Evolutionary conservation across 2,113 vertebrate genomes (phyloP).

Genomic region (Isurus oxyrinchus): DNA sequence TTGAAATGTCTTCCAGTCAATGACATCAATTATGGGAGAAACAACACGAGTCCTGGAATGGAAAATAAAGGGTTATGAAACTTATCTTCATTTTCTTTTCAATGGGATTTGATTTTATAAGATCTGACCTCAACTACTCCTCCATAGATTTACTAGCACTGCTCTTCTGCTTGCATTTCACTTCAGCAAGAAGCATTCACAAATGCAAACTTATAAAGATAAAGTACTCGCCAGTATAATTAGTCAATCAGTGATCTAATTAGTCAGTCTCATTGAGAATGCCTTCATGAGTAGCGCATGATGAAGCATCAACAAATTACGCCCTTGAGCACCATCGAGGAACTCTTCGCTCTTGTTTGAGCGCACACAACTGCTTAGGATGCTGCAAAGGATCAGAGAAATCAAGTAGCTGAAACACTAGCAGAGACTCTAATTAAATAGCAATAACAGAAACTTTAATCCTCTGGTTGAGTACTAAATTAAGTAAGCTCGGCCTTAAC

Average conservation of each 20-base stretch:
- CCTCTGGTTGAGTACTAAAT: background rate
- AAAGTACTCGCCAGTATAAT: background rate
- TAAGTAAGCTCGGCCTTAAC: background rate
- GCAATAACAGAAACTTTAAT: background rate
- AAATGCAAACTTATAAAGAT: background rate
- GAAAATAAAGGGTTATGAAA: slow-evolving; percentile 41
- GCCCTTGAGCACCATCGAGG: background rate
- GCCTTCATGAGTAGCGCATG: background rate
- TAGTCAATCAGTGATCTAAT: background rate
- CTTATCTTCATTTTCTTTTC: background rate
- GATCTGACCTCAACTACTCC: background rate
- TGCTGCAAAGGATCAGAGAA: background rate
- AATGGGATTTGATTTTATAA: background rate
- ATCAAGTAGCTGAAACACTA: background rate
- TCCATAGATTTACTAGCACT: background rate
- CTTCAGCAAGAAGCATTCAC: background rate
- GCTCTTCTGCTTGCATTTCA: background rate
- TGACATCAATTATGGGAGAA: slow-evolving; percentile 75
- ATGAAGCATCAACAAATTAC: background rate
- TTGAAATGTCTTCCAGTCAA: slow-evolving; percentile 74
- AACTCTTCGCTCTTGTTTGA: background rate
- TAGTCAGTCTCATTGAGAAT: background rate
- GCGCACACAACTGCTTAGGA: background rate
- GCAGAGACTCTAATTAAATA: background rate
- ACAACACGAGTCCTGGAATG: slow-evolving; percentile 66